Evolutionary conservation across 2,888 invertebrate species (phyloP), one percentile per base, ranked within the genome.

Genomic region (Hypomecis punctinalis): DNA sequence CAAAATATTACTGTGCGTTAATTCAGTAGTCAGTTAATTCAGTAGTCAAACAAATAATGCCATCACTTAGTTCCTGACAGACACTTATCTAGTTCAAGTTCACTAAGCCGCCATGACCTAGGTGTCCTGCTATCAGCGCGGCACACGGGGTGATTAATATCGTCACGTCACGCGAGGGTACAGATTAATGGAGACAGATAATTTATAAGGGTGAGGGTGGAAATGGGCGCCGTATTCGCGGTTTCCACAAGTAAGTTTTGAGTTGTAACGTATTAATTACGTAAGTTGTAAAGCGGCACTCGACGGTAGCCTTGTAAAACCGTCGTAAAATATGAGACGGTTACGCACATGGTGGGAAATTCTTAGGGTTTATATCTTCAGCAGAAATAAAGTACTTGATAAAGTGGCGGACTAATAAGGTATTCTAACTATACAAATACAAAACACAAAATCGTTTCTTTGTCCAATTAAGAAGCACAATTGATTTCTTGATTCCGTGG

Each of bases 171-270:
- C 67, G 67, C 67, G 51, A 67, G 8, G 66, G 65, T 51, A 58
- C 63, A 63, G 70, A 72, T 68, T 70, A 70, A 72, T 70, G 68
- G 62, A 62, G 63, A 68, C 66, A 68, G 68, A 67, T 70, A 68
- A 72, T 67, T 67, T 64, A 69, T 61, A 63, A 58, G 68, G 60
- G 59, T 43, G 43, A 53, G 52, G 52, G 33, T 52, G 40, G 39
- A 33, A 52, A 53, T 40, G 39, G 33, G 39, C 9, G 13, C 7
- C 33, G 45, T 46, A 46, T 63, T 58, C 11, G 39, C 45, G 51
- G 51, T 37, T 56, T 54, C 11, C 54, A 43, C 35, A 7, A 45
- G 35, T 36, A 13, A 42, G 53, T 53, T 42, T 42, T 23, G 53
- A 53, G 42, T 42, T 53, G 54, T 43, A 45, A 45, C 43, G 35